Percentiles rank a stretch among this genome's conserved stretches.
Conservation (phyloP, 2,888 invertebrate species). For the Xestia rhomboidea region DNA sequence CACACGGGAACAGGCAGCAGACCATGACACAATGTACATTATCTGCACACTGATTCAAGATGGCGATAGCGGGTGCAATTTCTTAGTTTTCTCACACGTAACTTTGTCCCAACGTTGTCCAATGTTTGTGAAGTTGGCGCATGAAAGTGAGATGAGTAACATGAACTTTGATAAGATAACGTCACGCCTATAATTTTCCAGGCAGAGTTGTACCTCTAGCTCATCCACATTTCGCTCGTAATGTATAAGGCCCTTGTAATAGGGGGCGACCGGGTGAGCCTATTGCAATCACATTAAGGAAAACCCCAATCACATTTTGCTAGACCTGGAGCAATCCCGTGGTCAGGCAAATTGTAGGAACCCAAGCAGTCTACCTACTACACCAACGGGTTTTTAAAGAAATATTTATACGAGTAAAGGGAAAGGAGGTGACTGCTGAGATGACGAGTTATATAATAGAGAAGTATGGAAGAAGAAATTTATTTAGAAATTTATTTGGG, state of each 20-base stretch:
- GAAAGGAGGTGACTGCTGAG: background rate
- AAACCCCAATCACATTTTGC: too few relatives aligned
- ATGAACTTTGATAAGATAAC: background rate
- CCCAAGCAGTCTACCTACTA: background rate
- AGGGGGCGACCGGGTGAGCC: background rate
- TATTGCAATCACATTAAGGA: background rate
- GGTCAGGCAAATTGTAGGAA: too few relatives aligned
- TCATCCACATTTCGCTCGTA: background rate
- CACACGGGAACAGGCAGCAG: slow-evolving; percentile 69
- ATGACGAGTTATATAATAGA: background rate
- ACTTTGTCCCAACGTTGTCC: slow-evolving; percentile 23
- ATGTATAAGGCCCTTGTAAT: background rate
- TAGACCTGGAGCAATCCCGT: too few relatives aligned
- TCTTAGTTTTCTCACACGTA: slow-evolving; percentile 66
- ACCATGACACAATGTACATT: slow-evolving; percentile 67
- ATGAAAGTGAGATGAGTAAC: slow-evolving; percentile 23
- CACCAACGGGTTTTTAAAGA: background rate
- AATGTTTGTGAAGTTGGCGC: slow-evolving; percentile 4
- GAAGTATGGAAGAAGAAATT: background rate
- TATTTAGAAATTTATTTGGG: too few relatives aligned
- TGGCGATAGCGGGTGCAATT: slow-evolving; percentile 60
- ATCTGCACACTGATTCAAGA: slow-evolving; percentile 58
- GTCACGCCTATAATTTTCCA: background rate
- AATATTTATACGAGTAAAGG: background rate
- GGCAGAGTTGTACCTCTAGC: background rate